Conservation (phyloP, 2,888 invertebrate genomes). For the Hydrotaea diabolus region DNA sequence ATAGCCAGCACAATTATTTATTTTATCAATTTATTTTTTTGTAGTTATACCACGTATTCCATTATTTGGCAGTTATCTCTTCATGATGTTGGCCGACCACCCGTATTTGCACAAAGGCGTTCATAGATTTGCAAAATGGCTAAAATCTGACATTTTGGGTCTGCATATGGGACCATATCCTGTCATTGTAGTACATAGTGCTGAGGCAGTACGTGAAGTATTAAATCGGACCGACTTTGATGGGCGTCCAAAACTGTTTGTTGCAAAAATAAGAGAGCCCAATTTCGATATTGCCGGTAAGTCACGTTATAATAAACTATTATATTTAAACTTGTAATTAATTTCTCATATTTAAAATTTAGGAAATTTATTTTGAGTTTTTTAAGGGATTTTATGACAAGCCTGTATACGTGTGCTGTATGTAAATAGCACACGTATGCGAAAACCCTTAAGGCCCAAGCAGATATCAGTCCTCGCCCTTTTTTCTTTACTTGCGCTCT, state of each 20-base stretch:
- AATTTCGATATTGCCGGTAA: constrained; percentile 74
- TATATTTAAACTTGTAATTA: too few species aligned
- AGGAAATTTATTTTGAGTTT: too few species aligned
- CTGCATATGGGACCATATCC: constrained; percentile 82
- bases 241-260: constrained; percentile 82
- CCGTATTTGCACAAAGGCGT: constrained; percentile 82
- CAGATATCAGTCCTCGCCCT: too few species aligned
- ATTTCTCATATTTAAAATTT: too few species aligned
- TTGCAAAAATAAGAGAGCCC: constrained; percentile 82
- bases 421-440: too few species aligned
- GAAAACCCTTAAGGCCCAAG: too few species aligned
- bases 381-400: too few species aligned
- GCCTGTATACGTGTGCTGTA: too few species aligned
- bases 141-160: constrained; percentile 84
- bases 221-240: constrained; percentile 84
- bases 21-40: constrained; percentile 2
- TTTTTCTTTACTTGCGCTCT: too few species aligned
- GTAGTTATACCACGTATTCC: constrained; percentile 85
- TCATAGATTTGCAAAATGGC: constrained; percentile 82
- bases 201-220: constrained; percentile 83
- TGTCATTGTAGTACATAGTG: constrained; percentile 82
- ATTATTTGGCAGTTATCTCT: constrained; percentile 84
- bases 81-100: constrained; percentile 82
- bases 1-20: background rate
- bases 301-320: background rate